These are phyloP conservation scores for Ctena decussata DNA, from an alignment of 2,888 invertebrate genomes.

Conservation along the genomic window DNA sequence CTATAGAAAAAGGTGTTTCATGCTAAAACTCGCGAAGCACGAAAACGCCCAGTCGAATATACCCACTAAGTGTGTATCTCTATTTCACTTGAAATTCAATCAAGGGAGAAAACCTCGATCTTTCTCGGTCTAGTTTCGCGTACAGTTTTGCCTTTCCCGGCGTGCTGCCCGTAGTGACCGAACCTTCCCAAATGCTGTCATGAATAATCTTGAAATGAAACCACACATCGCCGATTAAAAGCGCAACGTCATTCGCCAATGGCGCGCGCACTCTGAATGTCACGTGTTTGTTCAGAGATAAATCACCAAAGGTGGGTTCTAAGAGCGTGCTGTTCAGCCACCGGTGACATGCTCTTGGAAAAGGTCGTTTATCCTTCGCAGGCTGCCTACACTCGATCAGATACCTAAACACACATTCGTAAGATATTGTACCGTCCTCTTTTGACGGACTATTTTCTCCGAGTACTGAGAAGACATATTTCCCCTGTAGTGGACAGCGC, in stretches of 20 bases:
- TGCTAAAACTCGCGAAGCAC: too few species aligned
- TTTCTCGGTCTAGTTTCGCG: constrained; percentile 77
- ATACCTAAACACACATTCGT: constrained; percentile 83
- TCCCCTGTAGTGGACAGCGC: constrained; percentile 82
- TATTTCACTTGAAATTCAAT: constrained; percentile 80
- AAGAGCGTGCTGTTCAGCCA: constrained; percentile 82
- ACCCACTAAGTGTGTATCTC: constrained; percentile 3
- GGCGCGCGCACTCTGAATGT: constrained; percentile 83
- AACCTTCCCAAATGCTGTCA: constrained; percentile 81
- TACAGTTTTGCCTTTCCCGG: constrained; percentile 78
- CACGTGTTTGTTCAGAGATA: constrained; percentile 75
- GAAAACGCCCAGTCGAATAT: too few species aligned
- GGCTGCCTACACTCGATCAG: constrained; percentile 83
- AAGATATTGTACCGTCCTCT: constrained; percentile 67
- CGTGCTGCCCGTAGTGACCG: constrained; percentile 73
- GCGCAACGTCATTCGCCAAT: constrained; percentile 81
- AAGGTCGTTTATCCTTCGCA: constrained; percentile 77
- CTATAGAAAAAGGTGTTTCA: too few species aligned
- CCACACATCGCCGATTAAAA: constrained; percentile 83
- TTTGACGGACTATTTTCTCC: constrained; percentile 71
- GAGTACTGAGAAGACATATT: constrained; percentile 84
- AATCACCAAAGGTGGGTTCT: constrained; percentile 82
- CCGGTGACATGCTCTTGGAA: constrained; percentile 82
- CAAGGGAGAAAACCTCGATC: constrained; percentile 80
- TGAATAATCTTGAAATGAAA: constrained; percentile 81